A percentile compares a stretch with the other conserved stretches of the same genome.
Conservation (phyloP, 2,888 invertebrate species). For the Aporophyla lueneburgensis region DNA sequence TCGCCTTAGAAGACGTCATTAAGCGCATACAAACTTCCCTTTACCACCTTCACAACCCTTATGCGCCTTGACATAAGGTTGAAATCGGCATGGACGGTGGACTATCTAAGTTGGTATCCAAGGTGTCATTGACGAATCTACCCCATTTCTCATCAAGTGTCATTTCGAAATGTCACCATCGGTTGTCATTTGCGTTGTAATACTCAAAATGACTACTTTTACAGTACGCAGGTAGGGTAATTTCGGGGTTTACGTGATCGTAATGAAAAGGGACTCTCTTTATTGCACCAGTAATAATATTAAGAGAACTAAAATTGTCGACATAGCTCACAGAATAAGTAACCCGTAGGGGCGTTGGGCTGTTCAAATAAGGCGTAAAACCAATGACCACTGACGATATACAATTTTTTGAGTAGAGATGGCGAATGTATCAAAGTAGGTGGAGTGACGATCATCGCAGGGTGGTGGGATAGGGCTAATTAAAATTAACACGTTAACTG, state of each 20-base stretch:
- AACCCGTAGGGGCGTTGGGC: no score
- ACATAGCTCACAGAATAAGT: no score
- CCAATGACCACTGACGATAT: no score
- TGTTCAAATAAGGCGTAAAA: no score
- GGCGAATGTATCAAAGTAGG: no score
- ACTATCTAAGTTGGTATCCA: neutral
- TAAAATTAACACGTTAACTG: no score
- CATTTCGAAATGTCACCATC: slow-evolving; percentile 70
- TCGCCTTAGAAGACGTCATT: slow-evolving; percentile 74
- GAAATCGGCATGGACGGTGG: slow-evolving; percentile 9
- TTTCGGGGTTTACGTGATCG: slow-evolving; percentile 24
- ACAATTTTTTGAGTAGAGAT: no score
- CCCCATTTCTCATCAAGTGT: slow-evolving; percentile 76
- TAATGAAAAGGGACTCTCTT: slow-evolving; percentile 8
- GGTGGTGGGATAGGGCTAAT: no score
- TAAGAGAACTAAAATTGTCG: no score
- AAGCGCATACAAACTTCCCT: slow-evolving; percentile 49
- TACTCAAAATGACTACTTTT: slow-evolving; percentile 38
- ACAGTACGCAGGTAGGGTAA: slow-evolving; percentile 24
- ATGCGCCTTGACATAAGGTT: slow-evolving; percentile 13
- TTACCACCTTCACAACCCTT: slow-evolving; percentile 19
- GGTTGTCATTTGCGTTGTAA: slow-evolving; percentile 49
- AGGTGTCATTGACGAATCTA: slow-evolving; percentile 78
- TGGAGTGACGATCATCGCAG: no score
- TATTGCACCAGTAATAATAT: neutral